Base-by-base conservation (phyloP, 2,113 vertebrate genomes). In the Ophiodon elongatus region DNA sequence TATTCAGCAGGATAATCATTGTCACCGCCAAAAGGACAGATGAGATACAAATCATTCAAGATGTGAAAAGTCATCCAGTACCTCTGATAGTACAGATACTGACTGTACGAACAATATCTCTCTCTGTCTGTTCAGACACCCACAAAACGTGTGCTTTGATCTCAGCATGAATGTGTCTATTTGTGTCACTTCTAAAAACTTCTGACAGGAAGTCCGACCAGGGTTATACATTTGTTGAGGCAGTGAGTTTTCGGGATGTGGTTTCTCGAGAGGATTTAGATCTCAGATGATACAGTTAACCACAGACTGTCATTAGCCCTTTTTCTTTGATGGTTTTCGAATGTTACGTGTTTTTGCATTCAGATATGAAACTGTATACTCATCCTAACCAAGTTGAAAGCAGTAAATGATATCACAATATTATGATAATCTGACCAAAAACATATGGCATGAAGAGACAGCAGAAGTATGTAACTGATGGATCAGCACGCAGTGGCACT, bases 201-300 rank as follows among this genome's bases (percentile, higher is more conserved):
- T 85, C 76, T 73, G 57, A 89, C 85, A 89, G 90, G 90, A 93
- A 91, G 83, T 85, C 88, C 62, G 59, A 66, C 60, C 73, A 41
- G 62, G 73, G 71, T 75, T 85, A 25, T 80, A 81, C 77, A 79
- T 91, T 91, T 86, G 76, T 86, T 84, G 72, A 86, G 82, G 85
- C 80, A 62, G 81, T 65, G 77, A 88, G 64, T 78, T 88, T 87
- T 86, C 57, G 52, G 91, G 93, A 94, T 93, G 92, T 93, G 93
- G 91, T 74, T 94, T 92, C 88, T 86, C 83, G 65, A 43, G 54
- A 82, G 79, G 90, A 90, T 80, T 88, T 56, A 83, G 79, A 88
- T 89, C 82, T 82, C 52, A 82, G 83, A 89, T 87, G 85, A 93
- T 89, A 89, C 83, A 80, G 71, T 76, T 59, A 31, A 81, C 85